These are phyloP conservation scores for Sinohyriopsis cumingii DNA, from an alignment of 2,888 invertebrate genomes.

Conservation along the genomic window DNA sequence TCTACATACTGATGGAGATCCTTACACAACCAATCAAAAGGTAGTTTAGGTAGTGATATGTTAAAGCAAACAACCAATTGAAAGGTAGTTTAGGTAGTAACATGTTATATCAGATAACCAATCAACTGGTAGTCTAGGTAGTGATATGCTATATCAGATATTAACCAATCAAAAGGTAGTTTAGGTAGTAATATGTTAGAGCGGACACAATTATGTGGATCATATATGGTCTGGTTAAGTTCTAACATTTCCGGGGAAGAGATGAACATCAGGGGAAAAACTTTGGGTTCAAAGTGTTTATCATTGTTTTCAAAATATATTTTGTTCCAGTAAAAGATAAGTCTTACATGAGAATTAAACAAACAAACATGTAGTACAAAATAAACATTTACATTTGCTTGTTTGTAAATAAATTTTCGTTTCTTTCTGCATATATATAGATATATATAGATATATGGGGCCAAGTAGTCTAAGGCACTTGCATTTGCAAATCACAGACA, in stretches of 20 bases:
- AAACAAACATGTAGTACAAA: no score
- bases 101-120: neutral
- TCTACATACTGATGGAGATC: slow-evolving; percentile 91
- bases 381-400: no score
- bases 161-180: slow-evolving; percentile 8
- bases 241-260: neutral
- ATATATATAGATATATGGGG: no score
- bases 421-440: no score
- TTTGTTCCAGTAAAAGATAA: no score
- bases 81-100: slow-evolving; percentile 4
- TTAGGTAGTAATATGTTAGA: neutral
- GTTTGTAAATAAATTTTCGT: no score
- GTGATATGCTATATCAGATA: slow-evolving; percentile 1
- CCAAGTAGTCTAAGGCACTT: no score
- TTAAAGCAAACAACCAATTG: slow-evolving; percentile 5
- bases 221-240: neutral
- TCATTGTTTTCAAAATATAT: no score
- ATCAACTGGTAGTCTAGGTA: slow-evolving; percentile 4
- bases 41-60: slow-evolving; percentile 2
- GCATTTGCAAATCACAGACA: no score
- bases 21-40: slow-evolving; percentile 37
- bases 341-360: no score
- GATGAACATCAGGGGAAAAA: no score
- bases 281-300: no score
- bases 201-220: neutral